phyloP scores from a whole-genome alignment of 2,888 invertebrate genomes.

The Temnothorax unifasciatus region DNA sequence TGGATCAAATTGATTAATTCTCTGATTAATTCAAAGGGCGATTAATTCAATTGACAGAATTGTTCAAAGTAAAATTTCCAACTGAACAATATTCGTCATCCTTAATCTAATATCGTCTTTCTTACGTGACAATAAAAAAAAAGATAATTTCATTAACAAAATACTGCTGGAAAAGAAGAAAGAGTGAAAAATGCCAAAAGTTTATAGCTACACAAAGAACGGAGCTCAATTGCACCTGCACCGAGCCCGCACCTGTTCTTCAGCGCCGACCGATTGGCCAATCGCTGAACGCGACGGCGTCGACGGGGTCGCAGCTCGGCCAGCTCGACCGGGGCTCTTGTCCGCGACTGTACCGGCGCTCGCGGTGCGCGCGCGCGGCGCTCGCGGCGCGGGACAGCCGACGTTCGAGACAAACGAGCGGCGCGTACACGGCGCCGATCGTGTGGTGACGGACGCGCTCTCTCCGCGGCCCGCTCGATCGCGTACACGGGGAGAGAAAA shows the following conservation, averaged over 20 bases:
- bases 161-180: not conserved
- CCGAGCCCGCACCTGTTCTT: not conserved
- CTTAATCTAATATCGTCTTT: not conserved
- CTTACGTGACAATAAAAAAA: not conserved
- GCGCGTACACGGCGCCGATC: constrained; percentile 78
- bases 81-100: not conserved
- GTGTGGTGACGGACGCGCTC: constrained; percentile 73
- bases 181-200: not conserved
- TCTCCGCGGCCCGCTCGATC: constrained; percentile 60
- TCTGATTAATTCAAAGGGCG: not conserved
- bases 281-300: not conserved
- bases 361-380: constrained; percentile 30
- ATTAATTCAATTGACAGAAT: not conserved
- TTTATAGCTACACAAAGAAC: not conserved
- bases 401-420: constrained; percentile 83
- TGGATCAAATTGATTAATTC: too few species aligned
- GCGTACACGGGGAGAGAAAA: constrained; percentile 49
- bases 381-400: constrained; percentile 82
- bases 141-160: not conserved
- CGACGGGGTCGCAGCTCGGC: too few species aligned
- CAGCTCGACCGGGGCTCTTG: not conserved
- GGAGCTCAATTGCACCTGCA: not conserved
- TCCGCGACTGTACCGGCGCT: not conserved
- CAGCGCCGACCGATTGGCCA: not conserved
- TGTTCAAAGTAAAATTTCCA: not conserved